Conservation (phyloP, 1,140 invertebrate genomes). For the Leptopilina boulardi region DNA sequence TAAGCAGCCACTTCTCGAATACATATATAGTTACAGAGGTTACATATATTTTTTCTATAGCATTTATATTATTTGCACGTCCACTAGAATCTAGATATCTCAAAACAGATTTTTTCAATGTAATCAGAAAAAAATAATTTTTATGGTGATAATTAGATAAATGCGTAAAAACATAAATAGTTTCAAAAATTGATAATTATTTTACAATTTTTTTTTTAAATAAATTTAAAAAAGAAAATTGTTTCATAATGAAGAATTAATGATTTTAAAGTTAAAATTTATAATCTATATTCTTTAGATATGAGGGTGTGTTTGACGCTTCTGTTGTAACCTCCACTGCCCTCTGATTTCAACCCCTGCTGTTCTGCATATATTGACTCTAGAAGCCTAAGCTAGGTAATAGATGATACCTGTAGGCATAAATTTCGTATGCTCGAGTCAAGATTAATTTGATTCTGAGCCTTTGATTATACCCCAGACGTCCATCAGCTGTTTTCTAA, state of each 20-base stretch:
- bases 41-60: no score
- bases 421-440: slow-evolving; percentile 1
- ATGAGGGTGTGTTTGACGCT: slow-evolving; percentile 7
- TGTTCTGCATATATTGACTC: slow-evolving; percentile 8
- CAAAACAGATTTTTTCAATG: no score
- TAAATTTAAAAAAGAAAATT: background rate
- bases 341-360: slow-evolving; percentile 3
- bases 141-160: no score
- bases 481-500: background rate
- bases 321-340: slow-evolving; percentile 17
- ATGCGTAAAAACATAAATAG: no score
- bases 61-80: no score
- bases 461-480: background rate
- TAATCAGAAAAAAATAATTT: no score
- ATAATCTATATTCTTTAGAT: background rate
- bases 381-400: background rate
- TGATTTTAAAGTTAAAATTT: background rate
- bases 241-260: background rate
- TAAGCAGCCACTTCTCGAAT: background rate
- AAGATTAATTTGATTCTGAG: slow-evolving; percentile 7
- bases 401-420: slow-evolving; percentile 20
- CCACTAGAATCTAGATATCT: no score
- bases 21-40: no score
- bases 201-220: no score
- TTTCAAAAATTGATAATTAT: no score